Evolutionary conservation across 2,113 vertebrate genomes (phyloP).

Genomic region (Lophotis ruficrista): DNA sequence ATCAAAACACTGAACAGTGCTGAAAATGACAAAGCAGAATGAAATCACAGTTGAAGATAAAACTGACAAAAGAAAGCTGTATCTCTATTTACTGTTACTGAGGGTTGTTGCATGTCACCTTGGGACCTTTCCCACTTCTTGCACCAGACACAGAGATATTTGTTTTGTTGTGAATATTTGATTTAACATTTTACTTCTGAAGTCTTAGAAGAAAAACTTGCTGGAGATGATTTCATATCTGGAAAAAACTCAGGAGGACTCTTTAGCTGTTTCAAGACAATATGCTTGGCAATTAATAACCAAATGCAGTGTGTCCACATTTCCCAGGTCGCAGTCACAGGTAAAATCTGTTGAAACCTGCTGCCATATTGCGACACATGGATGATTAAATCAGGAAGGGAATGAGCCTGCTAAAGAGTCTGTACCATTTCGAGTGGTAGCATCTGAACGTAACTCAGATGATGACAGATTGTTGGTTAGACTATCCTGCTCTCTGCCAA

Average conservation of each 20-base stretch:
- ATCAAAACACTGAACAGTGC: neutral
- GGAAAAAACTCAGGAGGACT: neutral
- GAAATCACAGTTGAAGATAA: neutral
- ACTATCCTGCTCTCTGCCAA: neutral
- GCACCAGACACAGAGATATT: neutral
- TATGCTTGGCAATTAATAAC: neutral
- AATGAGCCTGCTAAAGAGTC: neutral
- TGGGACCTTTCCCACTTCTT: neutral
- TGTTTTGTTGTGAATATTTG: neutral
- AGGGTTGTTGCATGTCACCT: neutral
- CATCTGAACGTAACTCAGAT: neutral
- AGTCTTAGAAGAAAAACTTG: constrained; percentile 3
- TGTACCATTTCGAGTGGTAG: neutral
- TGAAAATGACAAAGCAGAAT: neutral
- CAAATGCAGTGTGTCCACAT: neutral
- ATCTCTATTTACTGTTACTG: neutral
- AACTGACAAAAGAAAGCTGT: neutral
- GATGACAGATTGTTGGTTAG: neutral
- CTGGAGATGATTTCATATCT: neutral
- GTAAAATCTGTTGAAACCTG: neutral
- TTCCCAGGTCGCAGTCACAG: neutral
- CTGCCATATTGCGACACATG: neutral
- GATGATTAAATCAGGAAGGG: neutral
- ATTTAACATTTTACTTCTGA: neutral
- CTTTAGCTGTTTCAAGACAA: neutral